These are phyloP conservation scores for Nephrotoma appendiculata DNA, from an alignment of 2,888 invertebrate species.

Conservation along the genomic window DNA sequence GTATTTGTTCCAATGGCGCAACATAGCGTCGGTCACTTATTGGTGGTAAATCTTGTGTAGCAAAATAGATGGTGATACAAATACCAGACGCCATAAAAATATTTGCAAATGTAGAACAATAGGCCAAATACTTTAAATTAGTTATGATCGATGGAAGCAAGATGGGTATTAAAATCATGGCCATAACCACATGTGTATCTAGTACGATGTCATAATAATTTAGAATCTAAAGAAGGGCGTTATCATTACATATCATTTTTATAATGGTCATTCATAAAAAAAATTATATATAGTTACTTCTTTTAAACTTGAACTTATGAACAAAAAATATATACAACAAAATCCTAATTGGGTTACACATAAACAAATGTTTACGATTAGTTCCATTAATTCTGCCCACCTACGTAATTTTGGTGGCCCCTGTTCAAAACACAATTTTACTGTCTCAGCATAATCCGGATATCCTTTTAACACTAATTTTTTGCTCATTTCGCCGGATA, in stretches of 20 bases:
- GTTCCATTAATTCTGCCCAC: constrained; percentile 48
- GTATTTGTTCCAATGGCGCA: constrained; percentile 47
- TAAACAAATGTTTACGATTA: constrained; percentile 68
- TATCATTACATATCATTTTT: neutral
- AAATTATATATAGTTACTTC: constrained; percentile 38
- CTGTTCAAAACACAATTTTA: constrained; percentile 61
- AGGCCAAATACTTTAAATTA: constrained; percentile 60
- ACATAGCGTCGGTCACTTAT: constrained; percentile 43
- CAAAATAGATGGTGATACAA: constrained; percentile 53
- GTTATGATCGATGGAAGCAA: constrained; percentile 60
- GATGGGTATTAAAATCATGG: constrained; percentile 55
- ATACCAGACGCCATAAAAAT: constrained; percentile 59
- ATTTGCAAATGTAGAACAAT: constrained; percentile 65
- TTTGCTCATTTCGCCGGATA: constrained; percentile 50
- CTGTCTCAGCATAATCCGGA: constrained; percentile 69
- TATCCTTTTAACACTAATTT: constrained; percentile 39
- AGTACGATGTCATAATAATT: constrained; percentile 45
- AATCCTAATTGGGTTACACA: constrained; percentile 95
- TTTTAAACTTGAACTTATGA: constrained; percentile 74
- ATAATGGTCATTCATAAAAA: no score
- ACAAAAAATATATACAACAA: constrained; percentile 94
- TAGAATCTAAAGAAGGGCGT: constrained; percentile 40
- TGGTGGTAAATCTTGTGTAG: constrained; percentile 55
- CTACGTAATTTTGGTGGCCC: constrained; percentile 52
- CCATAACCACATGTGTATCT: constrained; percentile 58